Percentiles rank a stretch among this genome's conserved stretches.
phyloP scores from a whole-genome alignment of 2,113 vertebrate species.

The Holacanthus passer region DNA sequence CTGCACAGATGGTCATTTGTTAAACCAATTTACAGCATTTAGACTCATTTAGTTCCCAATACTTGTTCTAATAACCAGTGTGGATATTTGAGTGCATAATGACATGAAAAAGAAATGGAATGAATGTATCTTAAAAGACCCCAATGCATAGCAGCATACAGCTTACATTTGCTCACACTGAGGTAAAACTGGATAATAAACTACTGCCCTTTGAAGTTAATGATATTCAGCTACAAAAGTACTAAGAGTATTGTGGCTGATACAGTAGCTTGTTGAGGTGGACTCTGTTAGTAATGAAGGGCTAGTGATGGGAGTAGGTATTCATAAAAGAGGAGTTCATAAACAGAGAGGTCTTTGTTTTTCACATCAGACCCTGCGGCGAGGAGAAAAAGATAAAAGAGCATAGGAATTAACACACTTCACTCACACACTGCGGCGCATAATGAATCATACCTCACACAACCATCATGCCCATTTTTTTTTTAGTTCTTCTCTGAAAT shows the following conservation, averaged over 20 bases:
- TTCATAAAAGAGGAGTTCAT: conserved; percentile 41
- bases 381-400: conserved; percentile 26
- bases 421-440: conserved; percentile 23
- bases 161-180: not conserved
- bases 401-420: conserved; percentile 18
- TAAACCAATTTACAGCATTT: conserved; percentile 7
- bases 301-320: conserved; percentile 45
- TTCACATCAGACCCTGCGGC: conserved; percentile 37
- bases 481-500: not conserved
- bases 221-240: conserved; percentile 31
- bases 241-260: conserved; percentile 8
- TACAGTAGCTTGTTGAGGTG: conserved; percentile 23
- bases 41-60: not conserved
- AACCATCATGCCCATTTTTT: not conserved
- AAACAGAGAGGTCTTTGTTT: conserved; percentile 65
- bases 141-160: conserved; percentile 29
- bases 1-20: conserved; percentile 13
- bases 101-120: conserved; percentile 1
- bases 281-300: conserved; percentile 13
- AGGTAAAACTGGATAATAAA: conserved; percentile 22
- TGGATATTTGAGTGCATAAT: not conserved
- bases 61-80: conserved; percentile 4
- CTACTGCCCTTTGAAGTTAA: conserved; percentile 3
- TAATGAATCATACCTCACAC: conserved; percentile 41
- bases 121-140: conserved; percentile 9